Percentiles rank a stretch among this genome's conserved stretches.
Conservation (phyloP, 2,888 invertebrate species). For the Plemyria rubiginata region DNA sequence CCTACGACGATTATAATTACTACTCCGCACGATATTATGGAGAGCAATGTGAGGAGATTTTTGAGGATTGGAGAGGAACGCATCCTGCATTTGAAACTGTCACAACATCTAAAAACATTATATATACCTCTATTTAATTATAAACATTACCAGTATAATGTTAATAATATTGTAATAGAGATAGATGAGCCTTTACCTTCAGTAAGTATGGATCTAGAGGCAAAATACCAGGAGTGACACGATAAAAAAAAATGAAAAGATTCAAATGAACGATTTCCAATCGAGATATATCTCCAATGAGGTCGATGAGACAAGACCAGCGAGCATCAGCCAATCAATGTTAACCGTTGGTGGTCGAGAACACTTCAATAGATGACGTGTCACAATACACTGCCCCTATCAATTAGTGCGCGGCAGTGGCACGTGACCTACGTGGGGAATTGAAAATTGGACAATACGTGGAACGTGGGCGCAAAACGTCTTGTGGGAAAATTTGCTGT, state of each 20-base stretch:
- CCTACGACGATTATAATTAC: too few relatives aligned
- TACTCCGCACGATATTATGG: too few relatives aligned
- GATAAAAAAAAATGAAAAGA: background rate
- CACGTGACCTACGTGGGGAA: constrained; percentile 17
- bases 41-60: too few relatives aligned
- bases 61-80: too few relatives aligned
- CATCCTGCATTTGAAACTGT: too few relatives aligned
- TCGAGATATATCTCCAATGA: constrained; percentile 7
- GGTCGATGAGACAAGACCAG: constrained; percentile 52
- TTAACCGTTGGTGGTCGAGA: constrained; percentile 39
- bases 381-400: constrained; percentile 16
- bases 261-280: background rate
- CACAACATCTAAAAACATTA: too few relatives aligned
- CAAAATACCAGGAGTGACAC: too few relatives aligned
- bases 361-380: constrained; percentile 33
- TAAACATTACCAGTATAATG: too few relatives aligned
- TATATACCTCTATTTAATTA: too few relatives aligned
- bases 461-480: constrained; percentile 4
- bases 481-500: constrained; percentile 1
- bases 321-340: constrained; percentile 50
- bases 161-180: too few relatives aligned
- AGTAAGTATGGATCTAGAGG: too few relatives aligned
- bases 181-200: too few relatives aligned
- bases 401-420: constrained; percentile 15
- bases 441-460: constrained; percentile 18